Conservation (phyloP, 1,140 invertebrate genomes). For the Panagrolaimus sp. region DNA sequence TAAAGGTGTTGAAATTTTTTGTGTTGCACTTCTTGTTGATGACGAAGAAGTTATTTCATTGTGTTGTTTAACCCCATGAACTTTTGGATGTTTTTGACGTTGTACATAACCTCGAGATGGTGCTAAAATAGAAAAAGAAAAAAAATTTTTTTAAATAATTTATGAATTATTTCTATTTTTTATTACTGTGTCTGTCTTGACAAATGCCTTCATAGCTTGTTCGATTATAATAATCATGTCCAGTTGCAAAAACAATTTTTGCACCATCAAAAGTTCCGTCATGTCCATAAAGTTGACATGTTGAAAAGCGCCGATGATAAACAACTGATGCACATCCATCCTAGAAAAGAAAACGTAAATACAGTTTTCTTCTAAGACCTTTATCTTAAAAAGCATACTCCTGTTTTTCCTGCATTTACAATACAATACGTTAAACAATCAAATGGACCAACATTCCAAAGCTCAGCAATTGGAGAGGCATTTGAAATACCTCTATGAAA, state of each 20-base stretch:
- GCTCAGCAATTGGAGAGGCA: constrained; percentile 28
- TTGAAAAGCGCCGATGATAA: constrained; percentile 42
- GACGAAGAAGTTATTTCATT: too few species aligned
- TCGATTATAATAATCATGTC: constrained; percentile 41
- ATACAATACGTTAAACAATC: constrained; percentile 32
- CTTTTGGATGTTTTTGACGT: constrained; percentile 13
- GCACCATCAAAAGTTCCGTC: constrained; percentile 28
- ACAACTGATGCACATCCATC: constrained; percentile 34
- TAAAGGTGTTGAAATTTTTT: too few species aligned
- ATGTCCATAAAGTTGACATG: constrained; percentile 41
- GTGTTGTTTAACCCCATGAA: neutral
- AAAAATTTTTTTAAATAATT: constrained; percentile 15
- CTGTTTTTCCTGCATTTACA: constrained; percentile 29
- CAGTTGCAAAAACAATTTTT: constrained; percentile 33
- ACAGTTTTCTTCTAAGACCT: too few species aligned
- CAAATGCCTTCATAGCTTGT: constrained; percentile 30
- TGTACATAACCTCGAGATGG: constrained; percentile 24
- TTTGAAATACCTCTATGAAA: constrained; percentile 39
- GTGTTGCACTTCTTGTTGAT: too few species aligned
- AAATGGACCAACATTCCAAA: constrained; percentile 36
- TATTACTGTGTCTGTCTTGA: constrained; percentile 19
- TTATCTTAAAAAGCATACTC: constrained; percentile 15
- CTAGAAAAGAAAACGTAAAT: constrained; percentile 11
- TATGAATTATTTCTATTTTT: constrained; percentile 12
- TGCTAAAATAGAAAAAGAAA: constrained; percentile 17